Percentiles rank a stretch among this genome's conserved stretches.
Conservation (phyloP, 2,888 invertebrate genomes). For the Rhorus exstirpatorius region DNA sequence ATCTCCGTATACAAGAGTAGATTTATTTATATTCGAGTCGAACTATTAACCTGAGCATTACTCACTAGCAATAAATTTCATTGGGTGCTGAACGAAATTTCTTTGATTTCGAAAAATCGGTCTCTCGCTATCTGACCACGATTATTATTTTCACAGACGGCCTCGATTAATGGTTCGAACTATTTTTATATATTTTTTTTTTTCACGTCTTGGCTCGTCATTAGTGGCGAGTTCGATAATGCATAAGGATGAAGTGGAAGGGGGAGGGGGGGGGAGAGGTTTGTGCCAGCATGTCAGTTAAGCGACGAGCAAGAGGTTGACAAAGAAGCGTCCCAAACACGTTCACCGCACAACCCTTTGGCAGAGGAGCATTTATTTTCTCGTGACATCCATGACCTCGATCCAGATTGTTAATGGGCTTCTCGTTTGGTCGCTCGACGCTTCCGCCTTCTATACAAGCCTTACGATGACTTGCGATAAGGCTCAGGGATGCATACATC, state of each 20-base stretch:
- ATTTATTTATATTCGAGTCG: too few species aligned
- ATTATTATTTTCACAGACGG: constrained; percentile 7
- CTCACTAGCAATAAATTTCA: not conserved
- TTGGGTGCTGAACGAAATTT: not conserved
- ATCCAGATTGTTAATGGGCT: constrained; percentile 67
- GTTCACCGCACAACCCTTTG: constrained; percentile 20
- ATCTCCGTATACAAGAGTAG: too few species aligned
- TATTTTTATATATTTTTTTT: too few species aligned
- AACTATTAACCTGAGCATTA: not conserved
- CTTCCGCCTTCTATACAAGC: constrained; percentile 47
- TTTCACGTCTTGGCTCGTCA: constrained; percentile 11
- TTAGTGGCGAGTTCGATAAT: constrained; percentile 6
- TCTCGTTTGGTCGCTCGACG: constrained; percentile 55
- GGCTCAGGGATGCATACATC: not conserved
- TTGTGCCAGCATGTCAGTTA: constrained; percentile 24
- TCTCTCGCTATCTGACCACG: not conserved
- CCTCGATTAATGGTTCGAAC: constrained; percentile 4
- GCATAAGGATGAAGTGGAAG: not conserved
- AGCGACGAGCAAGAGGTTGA: constrained; percentile 53
- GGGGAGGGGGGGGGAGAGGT: not conserved
- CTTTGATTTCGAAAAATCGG: not conserved
- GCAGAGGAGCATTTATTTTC: constrained; percentile 55
- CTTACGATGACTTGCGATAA: not conserved
- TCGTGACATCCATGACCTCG: constrained; percentile 67
- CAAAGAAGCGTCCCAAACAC: constrained; percentile 48